Conservation (phyloP, 2,888 invertebrate genomes). For the Pachydiplax longipennis region DNA sequence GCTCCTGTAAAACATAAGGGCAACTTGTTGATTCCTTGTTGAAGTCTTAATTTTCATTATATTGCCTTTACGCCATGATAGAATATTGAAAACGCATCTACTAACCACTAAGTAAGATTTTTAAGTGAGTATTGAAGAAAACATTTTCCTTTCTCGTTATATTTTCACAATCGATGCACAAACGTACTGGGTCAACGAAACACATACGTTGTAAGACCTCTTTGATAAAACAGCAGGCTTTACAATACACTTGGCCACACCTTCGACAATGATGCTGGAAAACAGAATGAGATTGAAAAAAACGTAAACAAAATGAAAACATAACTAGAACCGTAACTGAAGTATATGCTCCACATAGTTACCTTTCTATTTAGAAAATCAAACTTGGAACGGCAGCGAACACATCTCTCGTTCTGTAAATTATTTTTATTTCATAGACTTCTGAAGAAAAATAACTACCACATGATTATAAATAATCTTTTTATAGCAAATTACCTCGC, state of each 20-base stretch:
- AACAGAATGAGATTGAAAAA: not conserved
- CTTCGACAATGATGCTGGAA: conserved; percentile 63
- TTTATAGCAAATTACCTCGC: conserved; percentile 55
- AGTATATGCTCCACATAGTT: conserved; percentile 49
- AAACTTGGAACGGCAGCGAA: conserved; percentile 59
- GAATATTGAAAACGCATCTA: not conserved
- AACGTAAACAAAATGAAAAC: not conserved
- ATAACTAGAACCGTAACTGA: not conserved
- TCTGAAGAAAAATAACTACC: not conserved
- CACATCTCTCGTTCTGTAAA: conserved; percentile 53
- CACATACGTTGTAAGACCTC: conserved; percentile 61
- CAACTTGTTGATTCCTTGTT: not conserved
- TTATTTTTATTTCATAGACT: not conserved
- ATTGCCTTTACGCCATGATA: not conserved
- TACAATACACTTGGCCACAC: conserved; percentile 62
- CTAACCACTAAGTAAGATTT: conserved; percentile 58
- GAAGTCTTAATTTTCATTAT: not conserved
- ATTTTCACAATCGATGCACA: conserved; percentile 59
- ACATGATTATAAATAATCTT: not conserved
- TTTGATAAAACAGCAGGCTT: conserved; percentile 58
- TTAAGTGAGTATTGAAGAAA: conserved; percentile 62
- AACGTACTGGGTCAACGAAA: conserved; percentile 63
- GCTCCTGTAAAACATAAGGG: not conserved
- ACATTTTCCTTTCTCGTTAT: conserved; percentile 60
- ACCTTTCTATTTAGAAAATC: conserved; percentile 61